Conservation (phyloP, 2,113 vertebrate genomes). For the Anolis carolinensis region DNA sequence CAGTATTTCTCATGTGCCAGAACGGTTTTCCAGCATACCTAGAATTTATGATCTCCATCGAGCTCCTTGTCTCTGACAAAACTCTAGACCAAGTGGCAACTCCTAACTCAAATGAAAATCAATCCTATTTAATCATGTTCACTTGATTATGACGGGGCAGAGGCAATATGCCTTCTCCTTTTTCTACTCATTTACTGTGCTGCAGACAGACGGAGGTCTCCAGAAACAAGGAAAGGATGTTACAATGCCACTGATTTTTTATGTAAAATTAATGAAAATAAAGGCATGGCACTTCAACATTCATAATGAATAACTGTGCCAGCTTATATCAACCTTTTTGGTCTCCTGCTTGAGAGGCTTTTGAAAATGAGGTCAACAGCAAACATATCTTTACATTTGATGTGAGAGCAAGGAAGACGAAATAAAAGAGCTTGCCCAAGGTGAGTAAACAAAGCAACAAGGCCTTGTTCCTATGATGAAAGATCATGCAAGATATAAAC, state of each 20-base stretch:
- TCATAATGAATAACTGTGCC: constrained; percentile 71
- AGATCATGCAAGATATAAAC: constrained; percentile 55
- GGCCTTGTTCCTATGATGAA: constrained; percentile 49
- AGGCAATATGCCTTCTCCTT: constrained; percentile 50
- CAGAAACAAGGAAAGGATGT: constrained; percentile 61
- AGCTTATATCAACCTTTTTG: constrained; percentile 67
- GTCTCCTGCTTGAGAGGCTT: constrained; percentile 52
- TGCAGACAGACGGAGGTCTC: constrained; percentile 34
- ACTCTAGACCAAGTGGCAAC: constrained; percentile 47
- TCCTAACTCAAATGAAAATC: constrained; percentile 53
- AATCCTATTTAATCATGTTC: constrained; percentile 44
- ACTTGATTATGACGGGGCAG: constrained; percentile 25
- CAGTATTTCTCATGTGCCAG: constrained; percentile 3
- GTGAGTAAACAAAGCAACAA: constrained; percentile 48
- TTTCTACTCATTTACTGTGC: constrained; percentile 42
- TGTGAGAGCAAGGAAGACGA: constrained; percentile 42
- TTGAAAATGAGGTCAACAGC: constrained; percentile 71
- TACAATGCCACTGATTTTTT: constrained; percentile 57
- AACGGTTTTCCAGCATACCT: constrained; percentile 45
- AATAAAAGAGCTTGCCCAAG: constrained; percentile 56
- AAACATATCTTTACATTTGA: constrained; percentile 66
- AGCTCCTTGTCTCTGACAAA: constrained; percentile 48
- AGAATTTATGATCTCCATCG: constrained; percentile 37
- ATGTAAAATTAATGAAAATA: constrained; percentile 73
- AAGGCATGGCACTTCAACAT: constrained; percentile 64